Percentiles rank a stretch among this genome's conserved stretches.
phyloP scores from a whole-genome alignment of 1,140 invertebrate genomes.

The Pseudomyrmex cubaensis region DNA sequence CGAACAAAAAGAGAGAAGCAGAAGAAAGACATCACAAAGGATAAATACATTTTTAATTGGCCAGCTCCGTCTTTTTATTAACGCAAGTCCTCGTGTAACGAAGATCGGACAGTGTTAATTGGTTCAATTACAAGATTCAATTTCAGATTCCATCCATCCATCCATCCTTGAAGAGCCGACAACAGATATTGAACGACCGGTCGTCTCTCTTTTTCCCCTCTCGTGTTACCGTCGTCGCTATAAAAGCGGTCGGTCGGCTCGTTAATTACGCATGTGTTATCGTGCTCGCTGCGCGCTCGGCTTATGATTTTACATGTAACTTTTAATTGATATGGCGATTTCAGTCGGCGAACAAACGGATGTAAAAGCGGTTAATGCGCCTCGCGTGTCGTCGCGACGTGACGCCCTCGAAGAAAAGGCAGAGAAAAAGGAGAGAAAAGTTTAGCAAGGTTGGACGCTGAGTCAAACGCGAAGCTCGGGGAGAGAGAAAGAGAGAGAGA shows the following conservation, averaged over 20 bases:
- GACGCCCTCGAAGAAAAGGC: background rate
- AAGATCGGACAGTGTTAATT: conserved; percentile 22
- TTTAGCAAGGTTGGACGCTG: conserved; percentile 4
- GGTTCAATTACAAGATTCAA: conserved; percentile 40
- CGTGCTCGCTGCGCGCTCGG: background rate
- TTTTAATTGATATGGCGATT: conserved; percentile 29
- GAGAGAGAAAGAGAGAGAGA: too few relatives aligned
- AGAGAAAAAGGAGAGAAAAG: conserved; percentile 13
- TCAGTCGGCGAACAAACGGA: conserved; percentile 14
- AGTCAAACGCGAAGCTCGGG: background rate
- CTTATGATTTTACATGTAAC: conserved; percentile 16
- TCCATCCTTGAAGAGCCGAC: background rate
- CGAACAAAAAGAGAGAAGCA: background rate
- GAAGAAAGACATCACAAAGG: background rate
- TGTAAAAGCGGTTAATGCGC: conserved; percentile 24
- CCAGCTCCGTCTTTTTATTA: conserved; percentile 9
- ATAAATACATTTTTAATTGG: conserved; percentile 11
- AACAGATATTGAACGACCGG: background rate
- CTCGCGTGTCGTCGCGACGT: conserved; percentile 2
- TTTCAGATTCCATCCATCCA: conserved; percentile 20
- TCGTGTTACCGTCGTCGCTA: background rate
- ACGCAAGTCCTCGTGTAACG: background rate
- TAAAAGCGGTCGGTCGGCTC: background rate
- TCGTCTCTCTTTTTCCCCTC: background rate
- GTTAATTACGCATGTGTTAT: conserved; percentile 35